Base-by-base conservation (phyloP, 1,140 invertebrate species). In the Aphelinus certus region DNA sequence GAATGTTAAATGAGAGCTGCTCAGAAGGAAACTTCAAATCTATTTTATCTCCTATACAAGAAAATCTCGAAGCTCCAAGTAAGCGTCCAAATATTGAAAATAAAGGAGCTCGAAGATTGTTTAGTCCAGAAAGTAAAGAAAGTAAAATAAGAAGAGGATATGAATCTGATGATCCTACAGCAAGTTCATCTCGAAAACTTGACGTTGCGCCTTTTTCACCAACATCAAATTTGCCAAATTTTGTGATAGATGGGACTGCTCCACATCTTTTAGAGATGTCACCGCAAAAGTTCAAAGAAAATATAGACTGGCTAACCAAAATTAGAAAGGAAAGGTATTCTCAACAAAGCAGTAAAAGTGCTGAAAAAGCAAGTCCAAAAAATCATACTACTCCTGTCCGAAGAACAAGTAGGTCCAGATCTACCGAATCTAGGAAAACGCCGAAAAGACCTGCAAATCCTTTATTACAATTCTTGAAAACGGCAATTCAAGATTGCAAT, bases 161-260 rank as follows among this genome's bases (percentile, higher is more conserved):
- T 9, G 82, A 86, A 60, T 83, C 79, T 1, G 80, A 86, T 26
- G 83, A 83, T 26, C 75, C 83, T 2, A 80, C 75, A 61, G 81
- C 82, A 26, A 82, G 81, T 60, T 81, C 82, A 9, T 81, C 79
- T 0, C 79, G 58, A 26, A 76, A 77, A 61, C 69, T 1, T 45
- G 71, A 71, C n/a, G n/a, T 49, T 0, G 70, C 66, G 61, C 58
- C 76, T 83, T 91, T 84, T 61, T 93, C 92, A 1, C 93, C 93
- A 0, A 95, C 93, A 0, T 88, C 89, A 6, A 93, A 95, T 85
- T 85, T 95, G 47, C 95, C 95, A 0, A 94, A 95, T 85, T 95
- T 90, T 78, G 93, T 94, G 0, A 77, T 93, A 6, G 91, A 94
- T 78, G 94, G 94, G 1, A 91, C 91, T 47, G 94, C 93, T 0